phyloP scores from a whole-genome alignment of 2,113 vertebrate species.

The Symphodus melops region DNA sequence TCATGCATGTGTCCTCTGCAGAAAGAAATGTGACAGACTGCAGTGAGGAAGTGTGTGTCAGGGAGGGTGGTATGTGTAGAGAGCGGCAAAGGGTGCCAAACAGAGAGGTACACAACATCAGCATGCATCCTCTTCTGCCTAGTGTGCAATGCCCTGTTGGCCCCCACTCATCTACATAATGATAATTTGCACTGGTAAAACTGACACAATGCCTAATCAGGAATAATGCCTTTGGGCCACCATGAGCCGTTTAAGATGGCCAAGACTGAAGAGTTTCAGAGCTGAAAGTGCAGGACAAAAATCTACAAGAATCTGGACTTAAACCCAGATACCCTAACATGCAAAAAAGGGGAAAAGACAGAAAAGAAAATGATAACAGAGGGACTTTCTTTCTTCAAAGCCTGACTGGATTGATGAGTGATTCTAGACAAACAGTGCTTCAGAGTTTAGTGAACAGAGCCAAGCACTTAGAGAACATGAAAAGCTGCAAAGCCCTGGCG shows the following conservation, averaged over 20 bases:
- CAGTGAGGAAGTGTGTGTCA: constrained; percentile 37
- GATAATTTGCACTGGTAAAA: constrained; percentile 62
- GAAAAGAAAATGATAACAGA: constrained; percentile 31
- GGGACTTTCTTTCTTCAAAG: constrained; percentile 31
- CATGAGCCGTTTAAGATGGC: background rate
- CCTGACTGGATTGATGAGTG: constrained; percentile 40
- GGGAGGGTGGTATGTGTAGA: constrained; percentile 44
- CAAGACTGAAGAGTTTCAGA: constrained; percentile 11
- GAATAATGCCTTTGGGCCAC: constrained; percentile 31
- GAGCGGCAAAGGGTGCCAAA: constrained; percentile 58
- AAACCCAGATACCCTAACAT: constrained; percentile 17
- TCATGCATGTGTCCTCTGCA: constrained; percentile 61
- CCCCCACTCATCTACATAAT: constrained; percentile 62
- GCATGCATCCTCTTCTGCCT: constrained; percentile 43
- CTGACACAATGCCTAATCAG: constrained; percentile 51
- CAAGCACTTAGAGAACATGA: constrained; percentile 68
- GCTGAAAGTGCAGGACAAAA: constrained; percentile 15
- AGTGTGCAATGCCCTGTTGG: constrained; percentile 36
- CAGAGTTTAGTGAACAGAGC: constrained; percentile 70
- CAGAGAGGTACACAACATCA: constrained; percentile 50
- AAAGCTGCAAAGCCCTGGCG: constrained; percentile 66
- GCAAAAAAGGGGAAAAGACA: constrained; percentile 24
- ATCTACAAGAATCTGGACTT: constrained; percentile 2
- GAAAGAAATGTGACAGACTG: constrained; percentile 72
- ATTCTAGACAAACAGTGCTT: constrained; percentile 69